phyloP scores from a whole-genome alignment of 1,140 invertebrate species.

The Arctopsyche grandis region DNA sequence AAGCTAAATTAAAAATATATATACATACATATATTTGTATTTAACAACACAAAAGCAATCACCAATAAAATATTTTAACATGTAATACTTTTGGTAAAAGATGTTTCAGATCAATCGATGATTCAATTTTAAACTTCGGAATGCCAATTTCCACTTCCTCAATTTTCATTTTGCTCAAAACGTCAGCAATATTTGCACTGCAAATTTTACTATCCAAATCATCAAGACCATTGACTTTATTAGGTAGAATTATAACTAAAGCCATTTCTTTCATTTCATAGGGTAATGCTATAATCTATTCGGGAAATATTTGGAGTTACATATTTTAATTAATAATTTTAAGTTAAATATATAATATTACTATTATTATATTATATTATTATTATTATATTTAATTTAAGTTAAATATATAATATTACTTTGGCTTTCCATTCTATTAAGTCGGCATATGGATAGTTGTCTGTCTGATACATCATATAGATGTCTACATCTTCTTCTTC shows the following conservation, averaged over 20 bases:
- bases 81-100: slow-evolving; percentile 64
- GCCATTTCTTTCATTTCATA: slow-evolving; percentile 69
- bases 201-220: slow-evolving; percentile 62
- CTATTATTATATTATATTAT: too few species aligned
- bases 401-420: too few species aligned
- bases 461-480: slow-evolving; percentile 41
- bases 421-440: slow-evolving; percentile 44
- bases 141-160: slow-evolving; percentile 66
- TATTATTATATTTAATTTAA: too few species aligned
- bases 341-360: too few species aligned
- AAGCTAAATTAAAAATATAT: slow-evolving; percentile 55
- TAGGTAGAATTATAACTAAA: slow-evolving; percentile 73
- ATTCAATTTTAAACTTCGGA: slow-evolving; percentile 73
- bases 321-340: too few species aligned
- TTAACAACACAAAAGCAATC: slow-evolving; percentile 5
- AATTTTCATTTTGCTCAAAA: slow-evolving; percentile 54
- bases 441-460: slow-evolving; percentile 42
- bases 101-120: slow-evolving; percentile 65
- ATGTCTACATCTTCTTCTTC: slow-evolving; percentile 41
- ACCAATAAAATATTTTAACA: too few species aligned
- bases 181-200: slow-evolving; percentile 54
- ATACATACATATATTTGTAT: not conserved
- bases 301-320: slow-evolving; percentile 47
- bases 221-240: slow-evolving; percentile 66
- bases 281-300: slow-evolving; percentile 69